Percentiles rank a stretch among this genome's conserved stretches.
Conservation (phyloP, 2,888 invertebrate species). For the Clusia tigrina region DNA sequence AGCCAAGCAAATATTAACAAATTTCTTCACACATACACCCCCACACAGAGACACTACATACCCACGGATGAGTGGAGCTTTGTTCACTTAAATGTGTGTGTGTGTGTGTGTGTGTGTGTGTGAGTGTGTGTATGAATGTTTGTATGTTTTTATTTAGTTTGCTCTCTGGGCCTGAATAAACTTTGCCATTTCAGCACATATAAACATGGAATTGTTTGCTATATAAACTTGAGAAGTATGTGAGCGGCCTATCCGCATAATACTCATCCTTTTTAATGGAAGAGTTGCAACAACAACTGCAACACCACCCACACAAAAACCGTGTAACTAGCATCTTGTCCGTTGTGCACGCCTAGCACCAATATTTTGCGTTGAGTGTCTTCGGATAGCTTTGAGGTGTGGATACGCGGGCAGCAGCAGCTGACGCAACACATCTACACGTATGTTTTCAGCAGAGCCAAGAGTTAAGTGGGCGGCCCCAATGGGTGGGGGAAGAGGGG, state of each 20-base stretch:
- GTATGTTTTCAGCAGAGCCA: not conserved
- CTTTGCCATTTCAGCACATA: slow-evolving; percentile 12
- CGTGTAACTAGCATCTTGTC: too few relatives aligned
- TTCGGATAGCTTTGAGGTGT: too few relatives aligned
- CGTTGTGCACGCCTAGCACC: too few relatives aligned
- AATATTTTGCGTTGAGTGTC: too few relatives aligned
- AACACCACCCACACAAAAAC: too few relatives aligned
- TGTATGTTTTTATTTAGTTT: not conserved
- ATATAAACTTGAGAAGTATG: slow-evolving; percentile 5
- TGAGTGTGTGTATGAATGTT: not conserved
- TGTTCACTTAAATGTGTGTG: too few relatives aligned
- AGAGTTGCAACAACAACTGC: not conserved
- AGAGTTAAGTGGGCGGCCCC: not conserved
- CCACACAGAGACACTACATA: not conserved
- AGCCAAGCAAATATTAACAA: slow-evolving; percentile 25
- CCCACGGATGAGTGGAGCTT: not conserved
- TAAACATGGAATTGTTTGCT: slow-evolving; percentile 11
- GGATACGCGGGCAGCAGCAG: too few relatives aligned
- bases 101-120: too few relatives aligned
- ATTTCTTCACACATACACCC: slow-evolving; percentile 34
- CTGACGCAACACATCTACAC: too few relatives aligned
- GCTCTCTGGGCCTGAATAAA: slow-evolving; percentile 14
- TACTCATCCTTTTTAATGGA: slow-evolving; percentile 4
- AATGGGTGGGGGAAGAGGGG: not conserved
- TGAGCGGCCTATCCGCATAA: not conserved